phyloP scores from a whole-genome alignment of 2,888 invertebrate genomes.

The Tubulanus polymorphus region DNA sequence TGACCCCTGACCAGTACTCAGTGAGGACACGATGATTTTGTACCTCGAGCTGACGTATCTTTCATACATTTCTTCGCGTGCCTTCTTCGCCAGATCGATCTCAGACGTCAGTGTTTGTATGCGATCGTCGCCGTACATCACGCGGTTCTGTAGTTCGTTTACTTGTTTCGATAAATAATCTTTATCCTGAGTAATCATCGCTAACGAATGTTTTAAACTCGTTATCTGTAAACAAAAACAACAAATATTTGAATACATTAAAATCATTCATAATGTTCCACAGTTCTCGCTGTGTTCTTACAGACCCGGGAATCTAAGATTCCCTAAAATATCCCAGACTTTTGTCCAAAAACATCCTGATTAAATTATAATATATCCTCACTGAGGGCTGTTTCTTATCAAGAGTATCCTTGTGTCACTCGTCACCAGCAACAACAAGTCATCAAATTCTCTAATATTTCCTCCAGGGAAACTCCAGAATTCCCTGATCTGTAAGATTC shows the following conservation, averaged over 20 bases:
- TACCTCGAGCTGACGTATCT: slow-evolving; percentile 52
- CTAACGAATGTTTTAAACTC: slow-evolving; percentile 38
- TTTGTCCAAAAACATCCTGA: background rate
- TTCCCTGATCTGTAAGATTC: too few relatives aligned
- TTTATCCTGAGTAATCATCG: slow-evolving; percentile 49
- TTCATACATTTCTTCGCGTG: slow-evolving; percentile 52
- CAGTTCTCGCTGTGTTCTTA: too few relatives aligned
- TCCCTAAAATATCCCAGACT: too few relatives aligned
- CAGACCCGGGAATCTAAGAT: too few relatives aligned
- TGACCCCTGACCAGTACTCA: too few relatives aligned
- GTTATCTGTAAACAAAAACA: slow-evolving; percentile 29
- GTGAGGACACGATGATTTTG: too few relatives aligned
- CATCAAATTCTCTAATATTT: too few relatives aligned
- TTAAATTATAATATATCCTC: background rate
- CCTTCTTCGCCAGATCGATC: slow-evolving; percentile 46
- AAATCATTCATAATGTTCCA: too few relatives aligned
- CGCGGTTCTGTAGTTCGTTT: slow-evolving; percentile 36
- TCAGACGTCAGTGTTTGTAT: slow-evolving; percentile 34
- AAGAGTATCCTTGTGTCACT: background rate
- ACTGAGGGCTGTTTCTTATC: too few relatives aligned
- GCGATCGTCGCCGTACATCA: slow-evolving; percentile 43
- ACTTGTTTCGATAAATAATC: slow-evolving; percentile 49
- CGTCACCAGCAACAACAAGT: background rate
- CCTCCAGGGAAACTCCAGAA: too few relatives aligned
- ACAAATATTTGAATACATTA: too few relatives aligned